Evolutionary conservation across 2,113 vertebrate species (phyloP), one percentile per base, ranked within the genome.

Genomic region (Tupaia chinensis): DNA sequence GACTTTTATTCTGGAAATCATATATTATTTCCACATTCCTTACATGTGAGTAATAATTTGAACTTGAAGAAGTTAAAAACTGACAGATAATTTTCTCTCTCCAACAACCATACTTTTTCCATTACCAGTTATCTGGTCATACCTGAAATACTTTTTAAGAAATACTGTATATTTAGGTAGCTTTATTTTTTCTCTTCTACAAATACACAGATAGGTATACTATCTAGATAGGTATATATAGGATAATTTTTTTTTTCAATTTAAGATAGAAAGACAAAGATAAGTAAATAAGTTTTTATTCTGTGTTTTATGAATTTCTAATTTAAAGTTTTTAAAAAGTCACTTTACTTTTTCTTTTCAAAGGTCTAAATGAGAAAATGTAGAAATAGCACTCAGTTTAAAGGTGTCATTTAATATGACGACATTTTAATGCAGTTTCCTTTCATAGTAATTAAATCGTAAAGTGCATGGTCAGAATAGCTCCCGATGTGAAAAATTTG

Each of bases 381-480:
- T 66, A 82, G 29, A 68, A 14, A 17, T 17, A 77, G 53, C 44
- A 72, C 3, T 72, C n/a, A 72, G 17, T 89, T 89, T 92, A 93
- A 93, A 97, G 60, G 7, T 69, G 14, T 81, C 84, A 89, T 92
- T 90, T 95, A 92, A 70, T 53, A 68, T 78, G 66, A 81, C 14
- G 54, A 76, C 25, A 89, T 87, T 96, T 94, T 91, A 95, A 94
- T 88, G 19, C 1, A 23, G 15, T 85, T 96, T 94, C 68, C 68
- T 95, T 97, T 98, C 44, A 89, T n/a, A 94, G n/a, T 74, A 94
- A 92, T 97, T 97, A 89, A 69, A 87, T 95, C 87, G 54, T 90
- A n/a, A 93, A 85, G 16, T 93, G 7, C 9, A 32, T 63, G 23
- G 15, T 58, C 34, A 79, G 78, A 95, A 78, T 74, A 15, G 2